Percentiles rank a stretch among this genome's conserved stretches.
phyloP scores from a whole-genome alignment of 2,113 vertebrate species.

The Patagioenas fasciata region DNA sequence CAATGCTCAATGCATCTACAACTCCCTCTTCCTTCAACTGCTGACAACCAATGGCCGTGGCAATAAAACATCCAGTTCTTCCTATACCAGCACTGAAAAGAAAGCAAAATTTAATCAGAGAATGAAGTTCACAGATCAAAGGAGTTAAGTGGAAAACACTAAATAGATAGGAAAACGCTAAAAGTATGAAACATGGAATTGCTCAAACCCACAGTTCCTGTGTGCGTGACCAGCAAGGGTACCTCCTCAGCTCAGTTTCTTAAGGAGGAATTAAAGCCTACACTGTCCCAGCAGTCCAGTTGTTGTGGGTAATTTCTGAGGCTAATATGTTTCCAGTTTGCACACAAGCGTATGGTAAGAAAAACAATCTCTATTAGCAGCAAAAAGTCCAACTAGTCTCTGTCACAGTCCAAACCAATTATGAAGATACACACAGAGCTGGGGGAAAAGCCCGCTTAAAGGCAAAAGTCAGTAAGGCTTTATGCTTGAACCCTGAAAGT shows the following conservation, averaged over 20 bases:
- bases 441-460: neutral
- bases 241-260: neutral
- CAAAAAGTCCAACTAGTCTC: neutral
- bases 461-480: neutral
- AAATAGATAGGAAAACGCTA: neutral
- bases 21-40: constrained; percentile 88
- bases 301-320: neutral
- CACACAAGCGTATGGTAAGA: neutral
- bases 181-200: neutral
- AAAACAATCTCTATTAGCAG: neutral
- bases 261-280: neutral
- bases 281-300: neutral
- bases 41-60: constrained; percentile 89
- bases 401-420: neutral
- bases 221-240: neutral
- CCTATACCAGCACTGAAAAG: constrained; percentile 92
- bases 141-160: neutral
- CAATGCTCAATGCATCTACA: constrained; percentile 89
- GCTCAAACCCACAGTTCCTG: neutral
- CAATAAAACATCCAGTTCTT: constrained; percentile 96
- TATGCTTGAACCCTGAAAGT: neutral
- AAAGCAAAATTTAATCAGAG: neutral
- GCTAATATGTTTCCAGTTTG: neutral
- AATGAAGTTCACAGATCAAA: neutral
- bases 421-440: neutral